phyloP scores from a whole-genome alignment of 2,888 invertebrate species.

The Prostheceraeus crozeri region DNA sequence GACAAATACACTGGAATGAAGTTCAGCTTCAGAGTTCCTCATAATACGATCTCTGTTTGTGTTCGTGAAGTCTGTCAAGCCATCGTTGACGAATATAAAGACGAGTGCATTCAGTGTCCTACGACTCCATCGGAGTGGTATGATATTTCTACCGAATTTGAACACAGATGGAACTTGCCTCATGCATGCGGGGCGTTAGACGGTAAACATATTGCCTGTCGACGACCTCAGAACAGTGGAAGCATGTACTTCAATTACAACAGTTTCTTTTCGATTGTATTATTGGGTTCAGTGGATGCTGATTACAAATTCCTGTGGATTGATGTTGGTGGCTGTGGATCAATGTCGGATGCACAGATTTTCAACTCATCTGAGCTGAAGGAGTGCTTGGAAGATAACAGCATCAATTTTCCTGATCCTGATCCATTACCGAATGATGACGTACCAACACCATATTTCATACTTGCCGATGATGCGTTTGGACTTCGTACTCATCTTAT shows the following conservation, averaged over 20 bases:
- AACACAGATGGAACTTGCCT: conserved; percentile 43
- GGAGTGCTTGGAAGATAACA: conserved; percentile 33
- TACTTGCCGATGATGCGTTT: too few species aligned
- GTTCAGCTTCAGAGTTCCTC: too few species aligned
- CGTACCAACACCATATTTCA: too few species aligned
- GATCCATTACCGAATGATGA: conserved; percentile 1
- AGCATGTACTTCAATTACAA: conserved; percentile 43
- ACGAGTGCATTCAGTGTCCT: too few species aligned
- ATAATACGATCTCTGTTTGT: too few species aligned
- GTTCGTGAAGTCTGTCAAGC: too few species aligned
- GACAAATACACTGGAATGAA: too few species aligned
- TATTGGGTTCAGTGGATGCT: conserved; percentile 43
- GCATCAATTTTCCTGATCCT: not conserved
- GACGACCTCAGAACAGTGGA: conserved; percentile 40
- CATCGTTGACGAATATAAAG: too few species aligned
- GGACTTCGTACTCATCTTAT: too few species aligned
- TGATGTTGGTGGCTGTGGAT: conserved; percentile 40
- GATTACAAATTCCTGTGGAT: conserved; percentile 43
- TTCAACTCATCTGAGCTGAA: conserved; percentile 40
- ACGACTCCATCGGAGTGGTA: too few species aligned
- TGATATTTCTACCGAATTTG: too few species aligned
- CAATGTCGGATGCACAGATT: conserved; percentile 39
- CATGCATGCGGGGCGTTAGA: conserved; percentile 43
- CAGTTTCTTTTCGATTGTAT: conserved; percentile 40
- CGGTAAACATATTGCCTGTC: conserved; percentile 43